Conservation (phyloP, 1,140 invertebrate species). For the Semibalanus balanoides region DNA sequence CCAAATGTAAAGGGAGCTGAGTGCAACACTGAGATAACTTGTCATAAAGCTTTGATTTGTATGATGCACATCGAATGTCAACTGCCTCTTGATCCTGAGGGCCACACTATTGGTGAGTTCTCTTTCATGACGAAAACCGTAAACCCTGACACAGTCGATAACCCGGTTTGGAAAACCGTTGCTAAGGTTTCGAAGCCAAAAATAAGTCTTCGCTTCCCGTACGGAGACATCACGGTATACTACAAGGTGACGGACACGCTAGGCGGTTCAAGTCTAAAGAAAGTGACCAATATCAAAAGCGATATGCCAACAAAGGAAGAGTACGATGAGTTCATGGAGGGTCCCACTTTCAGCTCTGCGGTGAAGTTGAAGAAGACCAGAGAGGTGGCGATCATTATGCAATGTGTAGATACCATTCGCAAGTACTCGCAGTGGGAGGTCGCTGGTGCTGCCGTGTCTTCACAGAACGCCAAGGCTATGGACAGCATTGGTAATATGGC, state of each 20-base stretch:
- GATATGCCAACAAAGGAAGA: not conserved
- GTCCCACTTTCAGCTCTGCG: not conserved
- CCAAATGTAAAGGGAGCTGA: not conserved
- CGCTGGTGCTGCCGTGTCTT: not conserved
- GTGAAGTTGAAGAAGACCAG: not conserved
- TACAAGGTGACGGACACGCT: not conserved
- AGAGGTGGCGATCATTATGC: not conserved
- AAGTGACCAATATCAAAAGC: not conserved
- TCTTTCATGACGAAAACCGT: not conserved
- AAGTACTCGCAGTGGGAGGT: not conserved
- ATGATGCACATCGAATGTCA: not conserved
- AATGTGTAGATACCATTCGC: not conserved
- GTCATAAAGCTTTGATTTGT: not conserved
- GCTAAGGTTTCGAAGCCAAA: not conserved
- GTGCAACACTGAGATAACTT: not conserved
- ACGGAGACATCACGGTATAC: not conserved
- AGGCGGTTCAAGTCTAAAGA: not conserved
- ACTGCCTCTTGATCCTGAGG: not conserved
- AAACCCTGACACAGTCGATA: not conserved
- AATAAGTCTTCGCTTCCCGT: not conserved
- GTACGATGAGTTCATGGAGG: not conserved
- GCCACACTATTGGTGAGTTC: not conserved
- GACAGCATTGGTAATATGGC: not conserved
- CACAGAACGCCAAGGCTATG: not conserved
- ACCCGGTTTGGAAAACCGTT: not conserved